These are phyloP conservation scores for Ploceus nigricollis DNA, from an alignment of 2,113 vertebrate genomes.

Conservation along the genomic window DNA sequence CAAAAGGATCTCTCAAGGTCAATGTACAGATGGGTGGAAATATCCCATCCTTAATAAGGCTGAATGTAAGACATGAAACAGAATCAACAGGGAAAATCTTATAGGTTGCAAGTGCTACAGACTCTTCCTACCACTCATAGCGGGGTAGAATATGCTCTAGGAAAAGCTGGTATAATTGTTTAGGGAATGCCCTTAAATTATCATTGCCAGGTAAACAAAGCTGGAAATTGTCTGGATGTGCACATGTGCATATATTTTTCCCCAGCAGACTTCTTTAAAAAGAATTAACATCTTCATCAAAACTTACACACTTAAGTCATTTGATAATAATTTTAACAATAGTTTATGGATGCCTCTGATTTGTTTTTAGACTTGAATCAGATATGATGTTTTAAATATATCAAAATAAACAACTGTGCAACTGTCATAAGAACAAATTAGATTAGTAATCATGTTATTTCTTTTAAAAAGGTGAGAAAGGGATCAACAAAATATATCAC, in stretches of 20 bases:
- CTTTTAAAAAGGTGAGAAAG: not conserved
- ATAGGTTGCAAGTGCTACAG: not conserved
- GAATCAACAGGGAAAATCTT: not conserved
- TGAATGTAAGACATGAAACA: not conserved
- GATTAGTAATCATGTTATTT: not conserved
- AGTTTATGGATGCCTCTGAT: not conserved
- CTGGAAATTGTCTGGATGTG: not conserved
- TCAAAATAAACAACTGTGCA: not conserved
- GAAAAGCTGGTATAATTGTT: not conserved
- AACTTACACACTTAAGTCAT: not conserved
- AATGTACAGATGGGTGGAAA: not conserved
- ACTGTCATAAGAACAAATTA: not conserved
- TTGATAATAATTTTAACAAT: not conserved
- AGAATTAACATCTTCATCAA: not conserved
- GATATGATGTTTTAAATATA: not conserved
- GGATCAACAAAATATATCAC: not conserved
- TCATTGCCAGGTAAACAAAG: not conserved
- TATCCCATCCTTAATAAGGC: not conserved
- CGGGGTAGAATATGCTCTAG: not conserved
- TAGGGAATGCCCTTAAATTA: not conserved
- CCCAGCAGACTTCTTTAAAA: not conserved
- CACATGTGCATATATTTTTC: not conserved
- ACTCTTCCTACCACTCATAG: not conserved
- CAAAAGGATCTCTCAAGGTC: not conserved
- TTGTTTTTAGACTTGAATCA: not conserved